Evolutionary conservation across 1,140 invertebrate genomes (phyloP), one percentile per base, ranked within the genome.

Genomic region (Polypedilum pembai): DNA sequence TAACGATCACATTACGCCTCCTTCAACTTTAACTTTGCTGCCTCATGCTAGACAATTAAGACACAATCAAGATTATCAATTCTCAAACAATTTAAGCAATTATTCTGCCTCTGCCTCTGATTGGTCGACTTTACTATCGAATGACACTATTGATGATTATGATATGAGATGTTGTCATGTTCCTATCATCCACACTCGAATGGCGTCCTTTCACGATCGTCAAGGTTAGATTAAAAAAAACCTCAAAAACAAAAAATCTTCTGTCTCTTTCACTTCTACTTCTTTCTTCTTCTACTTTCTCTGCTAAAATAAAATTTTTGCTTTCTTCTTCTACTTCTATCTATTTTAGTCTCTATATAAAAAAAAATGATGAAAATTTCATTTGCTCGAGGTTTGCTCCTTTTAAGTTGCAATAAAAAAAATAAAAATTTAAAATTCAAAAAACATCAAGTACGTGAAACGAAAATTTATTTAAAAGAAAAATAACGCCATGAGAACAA

Each of bases 181-280:
- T 69, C 17, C 20, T 18, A 8, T 20, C 65, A 18, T 21, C 65
- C 63, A 66, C 24, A 33, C 24, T 33, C 24, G 5, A 33, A 33
- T 33, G 24, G 24, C 63, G 17, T 20, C 45, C 65, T 76, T 76
- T 73, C 69, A 76, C 74, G 75, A 75, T 75, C 73, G 75, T 41
- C 75, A 76, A 76, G 74, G 73, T 76, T 76, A 76, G 75, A 73
- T 33, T 41, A 69, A n/a, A 69, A 69, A 66, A 17, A 69, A 18
- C 45, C 8, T 18, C 65, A 69, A 20, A 69, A 7, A 8, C 17
- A 69, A 69, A 69, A 69, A 7, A 20, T 18, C 65, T 69, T 69
- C 65, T 69, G 18, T 17, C 63, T 69, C 18, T 69, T 69, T 20
- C 5, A 8, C 7, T 21, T 8, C 18, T 20, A 18, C 65, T 69